Percentiles rank a stretch among this genome's conserved stretches.
Conservation (phyloP, 2,797 vertebrate species). For the Microchirus variegatus region DNA sequence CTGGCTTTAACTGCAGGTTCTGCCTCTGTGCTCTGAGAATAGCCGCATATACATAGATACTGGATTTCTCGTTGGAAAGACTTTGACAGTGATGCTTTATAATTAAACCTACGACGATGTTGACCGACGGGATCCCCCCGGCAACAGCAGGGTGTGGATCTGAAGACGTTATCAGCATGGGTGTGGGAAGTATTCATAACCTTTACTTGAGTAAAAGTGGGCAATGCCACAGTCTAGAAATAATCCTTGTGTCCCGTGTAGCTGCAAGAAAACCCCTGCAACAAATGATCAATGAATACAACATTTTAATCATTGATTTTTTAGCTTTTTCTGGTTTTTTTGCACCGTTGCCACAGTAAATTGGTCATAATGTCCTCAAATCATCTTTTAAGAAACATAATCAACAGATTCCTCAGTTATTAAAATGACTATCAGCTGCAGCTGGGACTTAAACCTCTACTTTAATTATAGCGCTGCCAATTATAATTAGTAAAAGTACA, state of each 20-base stretch:
- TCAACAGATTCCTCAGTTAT: no score
- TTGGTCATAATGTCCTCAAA: no score
- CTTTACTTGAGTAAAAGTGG: not conserved
- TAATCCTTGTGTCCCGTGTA: not conserved
- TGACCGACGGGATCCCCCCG: conserved; percentile 27
- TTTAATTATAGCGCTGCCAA: no score
- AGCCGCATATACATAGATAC: conserved; percentile 36
- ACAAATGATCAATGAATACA: no score
- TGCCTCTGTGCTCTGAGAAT: conserved; percentile 53
- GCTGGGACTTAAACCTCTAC: no score
- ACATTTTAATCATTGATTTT: no score
- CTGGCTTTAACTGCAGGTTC: conserved; percentile 4
- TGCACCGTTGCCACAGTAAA: no score
- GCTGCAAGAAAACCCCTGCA: not conserved
- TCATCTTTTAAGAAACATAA: no score
- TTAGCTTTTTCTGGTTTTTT: no score
- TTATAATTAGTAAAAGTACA: no score
- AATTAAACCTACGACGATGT: conserved; percentile 66
- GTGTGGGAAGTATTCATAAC: not conserved
- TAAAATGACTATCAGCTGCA: no score
- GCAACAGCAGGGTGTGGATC: conserved; percentile 45
- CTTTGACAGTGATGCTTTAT: conserved; percentile 60
- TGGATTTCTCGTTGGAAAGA: conserved; percentile 35
- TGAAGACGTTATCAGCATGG: conserved; percentile 2
- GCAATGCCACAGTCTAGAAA: not conserved